Conservation (phyloP, 2,888 invertebrate genomes). For the Leucozona laternaria region DNA sequence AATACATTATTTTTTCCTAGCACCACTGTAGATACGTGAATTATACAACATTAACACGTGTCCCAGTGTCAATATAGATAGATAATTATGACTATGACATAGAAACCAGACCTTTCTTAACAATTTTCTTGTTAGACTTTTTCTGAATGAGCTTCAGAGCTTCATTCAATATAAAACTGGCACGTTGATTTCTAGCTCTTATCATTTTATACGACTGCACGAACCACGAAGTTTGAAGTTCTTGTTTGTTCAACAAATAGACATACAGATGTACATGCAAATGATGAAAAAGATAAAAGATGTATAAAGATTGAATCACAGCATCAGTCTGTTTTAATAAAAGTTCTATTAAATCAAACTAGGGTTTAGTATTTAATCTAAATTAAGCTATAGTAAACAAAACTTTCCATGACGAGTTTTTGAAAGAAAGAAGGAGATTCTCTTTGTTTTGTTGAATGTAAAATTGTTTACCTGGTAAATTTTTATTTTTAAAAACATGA, state of each 20-base stretch:
- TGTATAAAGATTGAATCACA: neutral
- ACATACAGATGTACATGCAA: neutral
- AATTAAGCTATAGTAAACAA: neutral
- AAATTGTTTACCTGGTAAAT: neutral
- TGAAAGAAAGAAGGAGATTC: neutral
- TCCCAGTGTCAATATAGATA: constrained; percentile 53
- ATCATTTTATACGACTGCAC: constrained; percentile 17
- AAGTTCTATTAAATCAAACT: constrained; percentile 22
- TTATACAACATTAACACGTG: neutral
- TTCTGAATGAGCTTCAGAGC: constrained; percentile 49
- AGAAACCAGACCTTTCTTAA: constrained; percentile 61
- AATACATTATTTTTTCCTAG: neutral
- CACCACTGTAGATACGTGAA: neutral
- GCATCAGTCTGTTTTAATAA: neutral
- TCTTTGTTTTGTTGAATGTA: neutral
- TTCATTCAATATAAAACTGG: constrained; percentile 74
- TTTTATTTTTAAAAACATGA: neutral
- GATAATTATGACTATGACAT: constrained; percentile 44
- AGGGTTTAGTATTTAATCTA: constrained; percentile 2
- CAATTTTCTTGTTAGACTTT: neutral
- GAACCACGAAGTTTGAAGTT: neutral
- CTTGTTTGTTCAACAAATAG: constrained; percentile 5
- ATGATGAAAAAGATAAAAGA: neutral
- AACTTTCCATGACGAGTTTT: constrained; percentile 9
- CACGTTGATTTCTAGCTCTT: constrained; percentile 72